Base-by-base conservation (phyloP, 2,113 vertebrate species). In the Semicossyphus pulcher region DNA sequence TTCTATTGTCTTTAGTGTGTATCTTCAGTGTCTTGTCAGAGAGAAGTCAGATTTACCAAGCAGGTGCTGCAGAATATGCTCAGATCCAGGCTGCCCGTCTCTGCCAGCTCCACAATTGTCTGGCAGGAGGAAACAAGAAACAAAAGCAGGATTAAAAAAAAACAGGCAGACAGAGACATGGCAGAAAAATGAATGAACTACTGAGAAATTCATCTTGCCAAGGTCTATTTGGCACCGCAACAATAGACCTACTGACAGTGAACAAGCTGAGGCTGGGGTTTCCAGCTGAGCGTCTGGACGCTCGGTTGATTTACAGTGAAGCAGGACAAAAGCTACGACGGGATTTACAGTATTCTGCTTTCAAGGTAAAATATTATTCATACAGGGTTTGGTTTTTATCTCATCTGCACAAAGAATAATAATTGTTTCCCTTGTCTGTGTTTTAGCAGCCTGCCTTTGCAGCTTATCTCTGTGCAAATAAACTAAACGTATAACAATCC, bases 41-140 rank as follows among this genome's bases (percentile, higher is more conserved):
- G 23, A n/a, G 47, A 7, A 18, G 29, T 1, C 32, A 25, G 84
- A 75, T 78, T 93, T 96, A 99, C 97, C 96, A 99, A 97, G 85
- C 98, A 99, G 75, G 98, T 99, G 91, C 97, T 99, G 96, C 97
- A 99, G 94, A 99, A 99, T 94, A 99, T 98, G 90, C 97, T 99
- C 79, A 99, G 95, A 83, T 99, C 97, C 95, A 99, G 92, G 80
- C 95, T 97, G 88, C 97, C 98, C 0, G 97, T 97, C 88, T 99
- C 98, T 85, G 97, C 98, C 92, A 99, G 93, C 89, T 99, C 98
- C 90, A 99, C 97, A 91, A 99, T 99, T 14, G 97, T 99, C 97
- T 99, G 67, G 15, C 70, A 58, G 21, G 28, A 36, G 51, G 53
- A 66, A 58, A 57, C n/a, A 20, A 39, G 41, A 41, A 54, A 67